phyloP scores from a whole-genome alignment of 37 sponge, comb jelly and placozoan species.

The Cliona cf. orientalis region DNA sequence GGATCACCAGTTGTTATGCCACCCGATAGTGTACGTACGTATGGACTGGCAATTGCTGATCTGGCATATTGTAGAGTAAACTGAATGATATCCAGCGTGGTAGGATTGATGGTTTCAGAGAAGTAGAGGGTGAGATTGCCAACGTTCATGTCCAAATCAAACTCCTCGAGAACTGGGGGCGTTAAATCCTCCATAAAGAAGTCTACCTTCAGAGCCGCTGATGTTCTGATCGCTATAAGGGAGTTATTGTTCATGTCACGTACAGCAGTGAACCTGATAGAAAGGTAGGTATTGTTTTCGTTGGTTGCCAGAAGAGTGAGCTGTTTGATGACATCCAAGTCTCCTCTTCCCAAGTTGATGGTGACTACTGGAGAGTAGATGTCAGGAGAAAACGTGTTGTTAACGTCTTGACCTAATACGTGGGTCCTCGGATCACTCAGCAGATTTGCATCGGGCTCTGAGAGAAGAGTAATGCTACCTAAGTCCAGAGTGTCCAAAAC shows the following conservation, averaged over 20 bases:
- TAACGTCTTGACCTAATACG: slow-evolving; percentile 25
- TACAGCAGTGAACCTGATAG: slow-evolving; percentile 41
- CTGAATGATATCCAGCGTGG: slow-evolving; percentile 66
- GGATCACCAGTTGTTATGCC: slow-evolving; percentile 20
- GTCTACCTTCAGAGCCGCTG: slow-evolving; percentile 53
- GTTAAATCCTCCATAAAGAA: slow-evolving; percentile 46
- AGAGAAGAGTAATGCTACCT: slow-evolving; percentile 52
- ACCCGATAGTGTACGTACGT: slow-evolving; percentile 45
- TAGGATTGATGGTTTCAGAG: slow-evolving; percentile 81
- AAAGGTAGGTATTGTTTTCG: slow-evolving; percentile 65
- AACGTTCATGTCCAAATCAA: slow-evolving; percentile 79
- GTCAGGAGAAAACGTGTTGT: slow-evolving; percentile 42
- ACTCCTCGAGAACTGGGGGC: slow-evolving; percentile 49
- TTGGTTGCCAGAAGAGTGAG: slow-evolving; percentile 61
- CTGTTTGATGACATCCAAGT: slow-evolving; percentile 83
- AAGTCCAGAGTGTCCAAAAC: slow-evolving; percentile 54
- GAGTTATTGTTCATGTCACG: slow-evolving; percentile 77
- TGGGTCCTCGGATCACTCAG: slow-evolving; percentile 11
- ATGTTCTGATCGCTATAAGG: slow-evolving; percentile 30
- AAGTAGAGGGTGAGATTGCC: slow-evolving; percentile 67
- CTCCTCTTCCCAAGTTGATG: slow-evolving; percentile 56
- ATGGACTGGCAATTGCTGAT: neutral
- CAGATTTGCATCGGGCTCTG: slow-evolving; percentile 34
- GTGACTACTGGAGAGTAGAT: slow-evolving; percentile 61
- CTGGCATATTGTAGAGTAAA: slow-evolving; percentile 61